Evolutionary conservation across 2,888 invertebrate species (phyloP).

Genomic region (Leucophenga montana): DNA sequence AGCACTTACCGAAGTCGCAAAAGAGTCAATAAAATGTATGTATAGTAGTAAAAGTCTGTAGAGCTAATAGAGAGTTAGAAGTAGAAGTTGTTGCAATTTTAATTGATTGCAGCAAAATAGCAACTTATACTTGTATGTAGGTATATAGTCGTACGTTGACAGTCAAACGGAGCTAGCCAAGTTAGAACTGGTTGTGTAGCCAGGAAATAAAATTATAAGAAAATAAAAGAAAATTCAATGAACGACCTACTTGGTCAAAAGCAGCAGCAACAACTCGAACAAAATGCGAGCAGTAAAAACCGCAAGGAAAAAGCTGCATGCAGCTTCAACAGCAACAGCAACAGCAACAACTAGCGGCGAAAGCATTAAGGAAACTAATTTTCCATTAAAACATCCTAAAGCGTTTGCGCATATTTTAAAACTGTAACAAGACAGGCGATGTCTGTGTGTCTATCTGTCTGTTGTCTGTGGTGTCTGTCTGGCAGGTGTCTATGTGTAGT

Average conservation of each 20-base stretch:
- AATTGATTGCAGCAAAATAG: constrained; percentile 27
- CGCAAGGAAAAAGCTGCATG: too few species aligned
- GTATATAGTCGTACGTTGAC: too few species aligned
- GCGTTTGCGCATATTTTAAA: constrained; percentile 26
- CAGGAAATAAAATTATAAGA: neutral
- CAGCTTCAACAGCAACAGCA: neutral
- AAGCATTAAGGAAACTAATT: constrained; percentile 25
- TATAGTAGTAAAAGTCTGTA: constrained; percentile 2
- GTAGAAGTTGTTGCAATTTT: constrained; percentile 26
- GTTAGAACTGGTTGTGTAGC: constrained; percentile 16
- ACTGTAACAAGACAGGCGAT: constrained; percentile 16
- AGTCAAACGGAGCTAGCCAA: too few species aligned
- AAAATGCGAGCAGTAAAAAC: too few species aligned
- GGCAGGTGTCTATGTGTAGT: constrained; percentile 30
- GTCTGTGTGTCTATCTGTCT: too few species aligned
- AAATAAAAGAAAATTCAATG: neutral
- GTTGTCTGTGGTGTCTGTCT: neutral
- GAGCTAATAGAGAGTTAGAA: neutral
- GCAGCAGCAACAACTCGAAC: neutral
- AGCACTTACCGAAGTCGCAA: neutral
- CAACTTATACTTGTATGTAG: neutral
- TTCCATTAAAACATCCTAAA: constrained; percentile 24
- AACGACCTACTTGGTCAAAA: constrained; percentile 21
- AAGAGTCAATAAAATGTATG: neutral
- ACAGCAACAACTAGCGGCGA: constrained; percentile 1